Percentiles rank a stretch among this genome's conserved stretches.
Conservation (phyloP, 2,888 invertebrate species). For the Troilus luridus region DNA sequence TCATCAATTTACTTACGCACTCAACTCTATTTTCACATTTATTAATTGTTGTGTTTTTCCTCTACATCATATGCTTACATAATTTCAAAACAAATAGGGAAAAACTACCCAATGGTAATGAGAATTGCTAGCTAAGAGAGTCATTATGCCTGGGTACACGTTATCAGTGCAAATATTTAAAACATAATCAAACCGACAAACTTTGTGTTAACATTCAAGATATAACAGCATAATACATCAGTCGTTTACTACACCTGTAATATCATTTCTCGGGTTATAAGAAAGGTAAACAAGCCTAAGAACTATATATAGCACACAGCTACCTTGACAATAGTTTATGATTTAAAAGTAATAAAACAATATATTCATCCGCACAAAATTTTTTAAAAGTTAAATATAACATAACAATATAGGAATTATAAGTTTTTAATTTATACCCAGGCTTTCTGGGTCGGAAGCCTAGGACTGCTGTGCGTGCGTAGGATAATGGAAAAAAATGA, state of each 20-base stretch:
- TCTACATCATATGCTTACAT: no score
- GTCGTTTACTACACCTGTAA: neutral
- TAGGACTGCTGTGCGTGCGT: neutral
- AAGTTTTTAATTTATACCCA: neutral
- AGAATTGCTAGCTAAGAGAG: neutral
- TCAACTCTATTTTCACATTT: no score
- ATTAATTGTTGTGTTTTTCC: no score
- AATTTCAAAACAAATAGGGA: no score
- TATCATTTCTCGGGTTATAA: neutral
- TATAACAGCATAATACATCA: neutral
- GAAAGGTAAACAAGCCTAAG: neutral
- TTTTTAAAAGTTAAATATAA: neutral
- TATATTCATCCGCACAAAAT: neutral
- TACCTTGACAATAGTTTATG: neutral
- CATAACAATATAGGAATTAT: neutral
- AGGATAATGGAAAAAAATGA: neutral
- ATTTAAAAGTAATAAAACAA: neutral
- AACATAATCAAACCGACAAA: neutral
- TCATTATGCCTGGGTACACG: neutral
- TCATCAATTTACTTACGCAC: no score
- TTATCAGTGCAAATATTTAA: neutral
- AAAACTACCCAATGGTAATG: no score
- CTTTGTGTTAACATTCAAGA: neutral
- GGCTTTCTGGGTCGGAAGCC: neutral
- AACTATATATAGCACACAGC: neutral